Conservation (phyloP, 2,797 vertebrate genomes). For the Rhynchotus rufescens region DNA sequence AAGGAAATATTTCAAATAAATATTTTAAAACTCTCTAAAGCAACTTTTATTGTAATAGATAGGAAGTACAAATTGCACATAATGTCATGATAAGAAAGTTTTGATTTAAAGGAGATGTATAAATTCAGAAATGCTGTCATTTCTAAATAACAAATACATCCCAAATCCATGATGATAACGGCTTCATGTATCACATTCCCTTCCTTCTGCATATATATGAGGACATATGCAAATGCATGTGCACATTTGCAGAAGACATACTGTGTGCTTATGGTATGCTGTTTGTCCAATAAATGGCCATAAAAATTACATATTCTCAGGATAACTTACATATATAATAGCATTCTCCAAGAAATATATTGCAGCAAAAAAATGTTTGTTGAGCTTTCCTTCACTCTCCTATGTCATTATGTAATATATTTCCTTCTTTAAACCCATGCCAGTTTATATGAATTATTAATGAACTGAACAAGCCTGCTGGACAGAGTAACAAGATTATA, state of each 20-base stretch:
- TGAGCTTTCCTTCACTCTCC: not conserved
- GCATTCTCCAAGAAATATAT: not conserved
- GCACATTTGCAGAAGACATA: not conserved
- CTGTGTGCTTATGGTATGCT: not conserved
- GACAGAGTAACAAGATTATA: slow-evolving; percentile 19
- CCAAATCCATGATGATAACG: not conserved
- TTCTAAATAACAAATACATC: not conserved
- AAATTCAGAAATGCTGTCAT: not conserved
- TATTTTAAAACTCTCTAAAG: not conserved
- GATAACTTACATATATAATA: not conserved
- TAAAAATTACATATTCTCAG: not conserved
- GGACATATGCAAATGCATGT: not conserved
- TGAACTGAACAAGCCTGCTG: not conserved
- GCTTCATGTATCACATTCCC: not conserved
- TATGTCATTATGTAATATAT: not conserved
- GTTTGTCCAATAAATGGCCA: not conserved
- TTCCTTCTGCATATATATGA: not conserved
- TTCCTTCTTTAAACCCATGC: not conserved
- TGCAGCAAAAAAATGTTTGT: not conserved
- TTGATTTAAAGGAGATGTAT: not conserved
- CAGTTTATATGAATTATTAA: slow-evolving; percentile 11
- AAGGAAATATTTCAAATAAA: not conserved
- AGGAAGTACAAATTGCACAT: not conserved
- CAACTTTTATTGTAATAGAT: not conserved
- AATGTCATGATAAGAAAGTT: not conserved